These are phyloP conservation scores for Drosophila mimetica DNA, from an alignment of 2,888 invertebrate species.

Conservation along the genomic window DNA sequence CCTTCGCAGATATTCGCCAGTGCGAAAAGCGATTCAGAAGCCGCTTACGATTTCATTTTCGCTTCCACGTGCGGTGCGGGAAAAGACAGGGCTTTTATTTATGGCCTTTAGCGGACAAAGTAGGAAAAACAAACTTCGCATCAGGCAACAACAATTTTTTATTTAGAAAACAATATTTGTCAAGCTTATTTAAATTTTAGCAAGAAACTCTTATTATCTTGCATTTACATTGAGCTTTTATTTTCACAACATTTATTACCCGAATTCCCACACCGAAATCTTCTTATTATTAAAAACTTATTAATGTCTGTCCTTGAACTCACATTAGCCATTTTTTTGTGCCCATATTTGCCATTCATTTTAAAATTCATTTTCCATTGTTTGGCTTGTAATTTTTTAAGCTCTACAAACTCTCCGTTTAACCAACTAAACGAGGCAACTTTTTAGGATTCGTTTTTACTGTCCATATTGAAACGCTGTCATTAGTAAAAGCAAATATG, in stretches of 20 bases:
- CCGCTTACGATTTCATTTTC: constrained; percentile 3
- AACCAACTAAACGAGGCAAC: constrained; percentile 18
- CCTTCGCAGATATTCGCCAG: constrained; percentile 32
- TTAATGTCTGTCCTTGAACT: constrained; percentile 6
- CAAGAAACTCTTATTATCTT: neutral
- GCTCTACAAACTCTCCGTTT: constrained; percentile 7
- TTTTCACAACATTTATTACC: neutral
- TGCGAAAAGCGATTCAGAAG: constrained; percentile 11
- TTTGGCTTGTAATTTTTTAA: constrained; percentile 17
- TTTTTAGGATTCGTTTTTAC: constrained; percentile 23
- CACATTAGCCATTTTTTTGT: neutral
- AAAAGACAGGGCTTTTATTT: constrained; percentile 21
- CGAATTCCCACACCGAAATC: neutral
- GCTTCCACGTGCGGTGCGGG: constrained; percentile 6
- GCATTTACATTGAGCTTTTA: neutral
- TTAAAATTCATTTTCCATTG: constrained; percentile 25
- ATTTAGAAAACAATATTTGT: neutral
- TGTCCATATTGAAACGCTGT: constrained; percentile 46
- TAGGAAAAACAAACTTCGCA: neutral
- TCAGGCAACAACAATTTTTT: neutral
- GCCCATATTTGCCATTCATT: constrained; percentile 36
- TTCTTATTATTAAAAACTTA: constrained; percentile 1
- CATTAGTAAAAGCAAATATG: constrained; percentile 68
- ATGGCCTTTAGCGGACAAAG: constrained; percentile 6
- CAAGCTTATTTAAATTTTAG: neutral